phyloP scores from a whole-genome alignment of 2,888 invertebrate genomes.

The Stenotaenia linearis region DNA sequence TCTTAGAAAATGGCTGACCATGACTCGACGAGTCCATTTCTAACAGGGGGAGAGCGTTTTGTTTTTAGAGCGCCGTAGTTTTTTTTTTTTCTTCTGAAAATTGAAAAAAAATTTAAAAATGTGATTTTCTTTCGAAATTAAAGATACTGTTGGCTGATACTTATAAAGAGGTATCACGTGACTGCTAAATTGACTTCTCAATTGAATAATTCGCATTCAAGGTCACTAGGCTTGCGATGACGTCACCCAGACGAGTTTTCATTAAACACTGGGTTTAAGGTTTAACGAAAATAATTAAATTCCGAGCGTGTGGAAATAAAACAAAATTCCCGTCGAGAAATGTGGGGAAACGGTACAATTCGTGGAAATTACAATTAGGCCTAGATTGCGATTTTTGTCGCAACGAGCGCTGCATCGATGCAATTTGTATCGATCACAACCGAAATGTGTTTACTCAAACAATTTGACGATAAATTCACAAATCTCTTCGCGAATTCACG shows the following conservation, averaged over 20 bases:
- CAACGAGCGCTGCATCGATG: background rate
- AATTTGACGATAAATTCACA: background rate
- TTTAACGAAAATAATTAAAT: too few species aligned
- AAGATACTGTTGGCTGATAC: too few species aligned
- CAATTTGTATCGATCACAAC: background rate
- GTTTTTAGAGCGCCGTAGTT: too few species aligned
- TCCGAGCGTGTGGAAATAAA: background rate
- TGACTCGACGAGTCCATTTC: too few species aligned
- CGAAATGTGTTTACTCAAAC: background rate
- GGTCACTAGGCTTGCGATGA: background rate
- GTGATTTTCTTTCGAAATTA: too few species aligned
- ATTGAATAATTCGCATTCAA: background rate
- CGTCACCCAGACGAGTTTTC: background rate
- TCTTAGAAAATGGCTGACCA: too few species aligned
- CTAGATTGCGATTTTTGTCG: background rate
- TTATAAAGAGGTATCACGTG: background rate
- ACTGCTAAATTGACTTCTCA: background rate
- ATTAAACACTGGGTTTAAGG: background rate
- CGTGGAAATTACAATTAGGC: background rate
- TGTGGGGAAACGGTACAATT: background rate
- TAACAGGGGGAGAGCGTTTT: too few species aligned
- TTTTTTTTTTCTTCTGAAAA: too few species aligned
- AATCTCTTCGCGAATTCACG: background rate
- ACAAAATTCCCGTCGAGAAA: background rate
- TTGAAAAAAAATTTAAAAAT: too few species aligned